Conservation (phyloP, 2,113 vertebrate species). For the Tringa solitaria region DNA sequence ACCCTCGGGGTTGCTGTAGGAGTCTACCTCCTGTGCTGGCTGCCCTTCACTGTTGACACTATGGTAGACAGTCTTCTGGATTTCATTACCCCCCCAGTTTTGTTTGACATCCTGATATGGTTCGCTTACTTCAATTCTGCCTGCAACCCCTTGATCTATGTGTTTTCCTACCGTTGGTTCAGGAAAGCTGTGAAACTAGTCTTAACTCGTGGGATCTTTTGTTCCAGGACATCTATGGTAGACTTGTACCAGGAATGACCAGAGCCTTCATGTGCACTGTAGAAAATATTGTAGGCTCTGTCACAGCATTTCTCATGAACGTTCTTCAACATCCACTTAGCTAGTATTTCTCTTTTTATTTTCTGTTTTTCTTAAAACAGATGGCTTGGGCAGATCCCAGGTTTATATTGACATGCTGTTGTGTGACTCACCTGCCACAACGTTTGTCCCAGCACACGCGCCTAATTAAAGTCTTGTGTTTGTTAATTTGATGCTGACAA, state of each 20-base stretch:
- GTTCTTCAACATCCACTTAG: not conserved
- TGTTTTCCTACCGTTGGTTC: conserved; percentile 65
- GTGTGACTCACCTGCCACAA: not conserved
- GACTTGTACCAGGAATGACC: conserved; percentile 57
- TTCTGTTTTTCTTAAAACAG: not conserved
- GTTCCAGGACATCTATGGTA: not conserved
- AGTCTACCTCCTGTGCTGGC: conserved; percentile 58
- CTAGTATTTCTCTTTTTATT: not conserved
- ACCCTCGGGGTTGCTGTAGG: conserved; percentile 51
- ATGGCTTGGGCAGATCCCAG: not conserved
- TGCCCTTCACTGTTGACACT: conserved; percentile 54
- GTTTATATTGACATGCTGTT: not conserved
- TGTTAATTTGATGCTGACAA: not conserved
- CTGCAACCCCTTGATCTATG: conserved; percentile 65
- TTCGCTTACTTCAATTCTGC: conserved; percentile 68
- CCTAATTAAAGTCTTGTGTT: not conserved
- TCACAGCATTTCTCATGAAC: not conserved
- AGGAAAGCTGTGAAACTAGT: conserved; percentile 58
- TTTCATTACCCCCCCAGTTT: conserved; percentile 32
- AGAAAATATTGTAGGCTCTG: not conserved
- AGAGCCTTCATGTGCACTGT: not conserved
- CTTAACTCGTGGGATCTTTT: conserved; percentile 36
- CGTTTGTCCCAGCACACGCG: not conserved
- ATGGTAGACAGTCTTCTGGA: conserved; percentile 45
- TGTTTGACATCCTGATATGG: conserved; percentile 66